Evolutionary conservation across 2,888 invertebrate genomes (phyloP), one percentile per base, ranked within the genome.

Genomic region (Cylloceria caligata): DNA sequence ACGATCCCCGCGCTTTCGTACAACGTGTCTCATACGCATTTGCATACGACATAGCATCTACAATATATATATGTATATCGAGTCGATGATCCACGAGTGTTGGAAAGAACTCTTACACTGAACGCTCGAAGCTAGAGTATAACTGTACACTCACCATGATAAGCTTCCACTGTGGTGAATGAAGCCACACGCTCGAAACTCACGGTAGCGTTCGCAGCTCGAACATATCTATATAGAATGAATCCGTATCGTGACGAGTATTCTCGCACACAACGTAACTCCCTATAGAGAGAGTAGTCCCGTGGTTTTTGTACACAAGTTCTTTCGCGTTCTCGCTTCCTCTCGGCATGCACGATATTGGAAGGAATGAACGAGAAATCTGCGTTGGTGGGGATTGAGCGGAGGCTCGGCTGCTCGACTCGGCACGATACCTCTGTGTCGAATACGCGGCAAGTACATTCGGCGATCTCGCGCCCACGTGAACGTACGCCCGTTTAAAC

Each of bases 351-450:
- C 39, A 52, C 68, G 49, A 52, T 68, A 52, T 13, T 65, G 47
- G 49, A 78, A 65, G 24, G 72, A 42, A 30, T 16, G 19, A 45
- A 72, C 36, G 60, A 57, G 67, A 75, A 60, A 36, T 42, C 19
- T 19, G 52, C 16, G 64, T 30, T 65, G 42, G 69, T 30, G 87
- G 87, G 88, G 86, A 85, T 84, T 73, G 57, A 77, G 85, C 75
- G 88, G 88, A 88, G 89, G 88, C 88, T 87, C 86, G 89, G 86
- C 86, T 87, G 87, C 45, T 67, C 68, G 80, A 79, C 73, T 57
- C 84, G 86, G 84, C 84, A 74, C 75, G 84, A 71, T 76, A 83
- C 77, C 85, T 83, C 86, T 82, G 86, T 84, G 75, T 83, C 67
- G 67, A 78, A 67, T 83, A 72, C 68, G 71, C 64, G 30, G 49